Evolutionary conservation across 2,113 vertebrate species (phyloP).

Genomic region (Oryzias javanicus): DNA sequence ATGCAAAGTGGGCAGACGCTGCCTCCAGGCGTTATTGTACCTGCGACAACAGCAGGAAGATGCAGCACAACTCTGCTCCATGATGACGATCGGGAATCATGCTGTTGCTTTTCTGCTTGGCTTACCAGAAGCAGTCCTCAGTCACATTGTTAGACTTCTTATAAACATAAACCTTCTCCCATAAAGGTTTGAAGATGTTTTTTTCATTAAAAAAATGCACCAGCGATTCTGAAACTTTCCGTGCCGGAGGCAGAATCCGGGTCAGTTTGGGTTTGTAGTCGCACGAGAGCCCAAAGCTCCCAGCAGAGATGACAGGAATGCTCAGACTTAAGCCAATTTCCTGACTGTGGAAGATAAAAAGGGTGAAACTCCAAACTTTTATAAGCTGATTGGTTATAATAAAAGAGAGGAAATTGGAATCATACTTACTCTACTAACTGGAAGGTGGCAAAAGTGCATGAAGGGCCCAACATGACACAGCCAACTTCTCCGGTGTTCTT

Average conservation of each 20-base stretch:
- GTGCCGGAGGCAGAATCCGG: constrained; percentile 88
- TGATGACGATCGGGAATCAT: neutral
- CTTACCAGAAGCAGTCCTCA: constrained; percentile 93
- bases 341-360: constrained; percentile 63
- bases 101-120: neutral
- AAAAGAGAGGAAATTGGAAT: neutral
- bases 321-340: constrained; percentile 79
- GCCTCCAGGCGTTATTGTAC: constrained; percentile 95
- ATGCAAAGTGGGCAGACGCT: constrained; percentile 77
- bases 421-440: constrained; percentile 93
- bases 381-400: no score
- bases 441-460: constrained; percentile 90
- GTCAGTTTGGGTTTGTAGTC: constrained; percentile 87
- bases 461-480: constrained; percentile 88
- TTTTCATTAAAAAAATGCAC: constrained; percentile 73
- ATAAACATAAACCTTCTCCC: constrained; percentile 85
- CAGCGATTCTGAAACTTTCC: constrained; percentile 86
- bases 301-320: constrained; percentile 91
- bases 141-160: constrained; percentile 68
- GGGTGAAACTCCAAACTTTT: neutral
- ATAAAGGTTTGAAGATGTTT: constrained; percentile 74
- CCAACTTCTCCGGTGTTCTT: constrained; percentile 76
- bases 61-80: neutral
- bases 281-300: constrained; percentile 94
- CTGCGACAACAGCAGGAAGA: constrained; percentile 60